Evolutionary conservation across 2,797 vertebrate genomes (phyloP).

Genomic region (Sebastes miniatus): DNA sequence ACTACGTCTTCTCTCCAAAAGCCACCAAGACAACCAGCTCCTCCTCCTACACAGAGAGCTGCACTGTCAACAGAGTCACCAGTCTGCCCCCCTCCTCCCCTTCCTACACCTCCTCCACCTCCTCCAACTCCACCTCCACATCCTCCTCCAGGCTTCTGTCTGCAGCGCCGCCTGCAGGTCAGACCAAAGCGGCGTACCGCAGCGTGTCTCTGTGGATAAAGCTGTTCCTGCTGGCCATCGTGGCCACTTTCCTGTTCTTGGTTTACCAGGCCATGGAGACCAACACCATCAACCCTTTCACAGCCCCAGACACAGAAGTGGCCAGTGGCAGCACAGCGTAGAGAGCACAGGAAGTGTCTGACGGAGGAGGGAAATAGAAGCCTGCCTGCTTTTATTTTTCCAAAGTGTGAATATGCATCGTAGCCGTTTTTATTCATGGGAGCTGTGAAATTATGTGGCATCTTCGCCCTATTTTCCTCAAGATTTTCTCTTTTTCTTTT

Average conservation of each 20-base stretch:
- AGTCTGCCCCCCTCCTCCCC: constrained; percentile 16
- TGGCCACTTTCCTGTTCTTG: constrained; percentile 87
- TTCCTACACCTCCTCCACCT: background rate
- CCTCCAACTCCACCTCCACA: constrained; percentile 45
- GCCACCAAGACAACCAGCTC: constrained; percentile 61
- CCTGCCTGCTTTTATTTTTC: background rate
- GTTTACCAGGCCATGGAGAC: constrained; percentile 97
- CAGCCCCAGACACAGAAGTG: background rate
- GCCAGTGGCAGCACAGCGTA: constrained; percentile 8
- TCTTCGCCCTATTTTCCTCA: background rate
- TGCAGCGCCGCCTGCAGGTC: constrained; percentile 77
- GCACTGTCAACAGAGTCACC: constrained; percentile 42
- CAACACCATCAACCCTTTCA: constrained; percentile 87
- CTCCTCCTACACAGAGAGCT: constrained; percentile 63
- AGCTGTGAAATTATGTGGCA: constrained; percentile 30
- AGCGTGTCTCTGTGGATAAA: constrained; percentile 89
- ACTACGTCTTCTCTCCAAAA: constrained; percentile 63
- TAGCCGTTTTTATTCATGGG: constrained; percentile 34
- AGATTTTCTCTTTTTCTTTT: background rate
- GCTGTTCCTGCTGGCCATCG: constrained; percentile 84
- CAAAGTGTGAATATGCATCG: constrained; percentile 36
- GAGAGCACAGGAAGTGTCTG: background rate
- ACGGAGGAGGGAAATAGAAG: background rate
- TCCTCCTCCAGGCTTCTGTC: constrained; percentile 74
- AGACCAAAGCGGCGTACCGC: constrained; percentile 71